Conservation (phyloP, 2,797 vertebrate genomes). For the Ctenopoma multispine region DNA sequence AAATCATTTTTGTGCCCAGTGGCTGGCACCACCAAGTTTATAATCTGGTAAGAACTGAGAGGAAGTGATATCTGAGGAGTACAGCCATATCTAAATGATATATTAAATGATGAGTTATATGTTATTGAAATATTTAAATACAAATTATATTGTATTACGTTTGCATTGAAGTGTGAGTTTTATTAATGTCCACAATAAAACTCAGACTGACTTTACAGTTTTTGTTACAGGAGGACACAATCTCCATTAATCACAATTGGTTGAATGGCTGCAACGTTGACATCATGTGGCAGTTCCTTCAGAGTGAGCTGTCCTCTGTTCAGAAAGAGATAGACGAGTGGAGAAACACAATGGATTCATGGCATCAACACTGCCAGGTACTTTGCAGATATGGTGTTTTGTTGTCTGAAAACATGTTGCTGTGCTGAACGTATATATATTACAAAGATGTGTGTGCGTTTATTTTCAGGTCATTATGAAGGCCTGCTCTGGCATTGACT, state of each 20-base stretch:
- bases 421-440: background rate
- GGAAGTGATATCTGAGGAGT: background rate
- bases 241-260: constrained; percentile 99
- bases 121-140: background rate
- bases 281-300: constrained; percentile 95
- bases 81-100: background rate
- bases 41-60: constrained; percentile 89
- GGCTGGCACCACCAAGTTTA: constrained; percentile 99
- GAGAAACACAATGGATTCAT: constrained; percentile 91
- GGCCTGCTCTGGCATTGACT: constrained; percentile 94
- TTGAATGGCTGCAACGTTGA: constrained; percentile 95
- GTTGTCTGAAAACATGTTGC: background rate
- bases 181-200: background rate
- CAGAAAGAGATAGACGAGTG: constrained; percentile 92
- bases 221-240: constrained; percentile 91
- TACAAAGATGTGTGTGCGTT: background rate
- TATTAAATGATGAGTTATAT: background rate
- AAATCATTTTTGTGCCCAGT: constrained; percentile 96
- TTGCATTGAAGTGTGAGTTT: background rate
- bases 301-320: constrained; percentile 90
- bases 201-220: background rate
- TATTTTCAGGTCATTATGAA: constrained; percentile 92
- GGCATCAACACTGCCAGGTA: constrained; percentile 98
- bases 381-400: background rate
- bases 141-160: background rate